These are phyloP conservation scores for Sebastes aleutianus DNA, from an alignment of 2,797 vertebrate species.

Conservation along the genomic window DNA sequence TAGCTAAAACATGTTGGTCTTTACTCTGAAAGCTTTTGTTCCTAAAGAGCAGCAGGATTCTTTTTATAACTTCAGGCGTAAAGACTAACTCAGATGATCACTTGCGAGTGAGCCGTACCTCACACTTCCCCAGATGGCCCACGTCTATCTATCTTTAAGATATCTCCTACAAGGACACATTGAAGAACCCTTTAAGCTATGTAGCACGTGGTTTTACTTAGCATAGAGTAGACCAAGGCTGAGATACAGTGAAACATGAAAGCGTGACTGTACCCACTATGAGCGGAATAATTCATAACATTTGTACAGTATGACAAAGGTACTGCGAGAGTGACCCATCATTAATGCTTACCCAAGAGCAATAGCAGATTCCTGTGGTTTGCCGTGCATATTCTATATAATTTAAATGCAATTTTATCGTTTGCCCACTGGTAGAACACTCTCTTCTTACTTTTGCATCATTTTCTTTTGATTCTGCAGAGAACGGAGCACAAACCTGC, in stretches of 20 bases:
- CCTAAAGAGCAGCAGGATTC: conserved; percentile 15
- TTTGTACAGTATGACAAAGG: not conserved
- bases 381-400: not conserved
- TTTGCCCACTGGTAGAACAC: not conserved
- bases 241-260: conserved; percentile 11
- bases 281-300: not conserved
- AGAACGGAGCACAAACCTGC: not conserved
- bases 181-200: conserved; percentile 25
- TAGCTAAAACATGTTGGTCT: conserved; percentile 1
- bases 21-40: not conserved
- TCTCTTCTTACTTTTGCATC: not conserved
- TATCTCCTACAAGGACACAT: conserved; percentile 12
- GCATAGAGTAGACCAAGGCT: not conserved
- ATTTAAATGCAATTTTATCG: not conserved
- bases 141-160: conserved; percentile 31
- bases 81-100: not conserved
- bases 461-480: conserved; percentile 3
- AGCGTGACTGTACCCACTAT: not conserved
- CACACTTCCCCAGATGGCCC: conserved; percentile 37
- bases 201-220: conserved; percentile 27
- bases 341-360: not conserved
- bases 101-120: conserved; percentile 25
- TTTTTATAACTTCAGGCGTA: conserved; percentile 19
- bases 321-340: not conserved
- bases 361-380: not conserved